phyloP scores from a whole-genome alignment of 2,113 vertebrate species.

The Blennius ocellaris region DNA sequence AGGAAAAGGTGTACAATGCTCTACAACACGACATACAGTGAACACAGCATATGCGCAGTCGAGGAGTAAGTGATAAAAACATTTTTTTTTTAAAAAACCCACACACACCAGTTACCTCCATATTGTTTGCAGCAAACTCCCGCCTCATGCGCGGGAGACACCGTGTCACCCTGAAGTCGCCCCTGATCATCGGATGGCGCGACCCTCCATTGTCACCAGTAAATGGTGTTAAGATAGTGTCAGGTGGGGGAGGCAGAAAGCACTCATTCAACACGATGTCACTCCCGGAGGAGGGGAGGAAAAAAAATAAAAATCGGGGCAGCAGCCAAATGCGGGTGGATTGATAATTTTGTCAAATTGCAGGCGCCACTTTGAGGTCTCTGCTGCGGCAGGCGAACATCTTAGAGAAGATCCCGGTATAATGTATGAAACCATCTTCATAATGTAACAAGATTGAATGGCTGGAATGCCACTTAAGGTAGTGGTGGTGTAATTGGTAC shows the following conservation, averaged over 20 bases:
- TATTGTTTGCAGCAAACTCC: not conserved
- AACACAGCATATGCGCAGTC: no score
- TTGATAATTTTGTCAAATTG: conserved; percentile 75
- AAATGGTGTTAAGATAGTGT: conserved; percentile 53
- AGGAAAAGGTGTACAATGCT: no score
- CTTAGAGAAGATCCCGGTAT: conserved; percentile 54
- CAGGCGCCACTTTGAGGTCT: conserved; percentile 68
- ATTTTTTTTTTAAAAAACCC: no score
- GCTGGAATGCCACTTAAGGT: conserved; percentile 71
- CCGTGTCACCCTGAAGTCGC: not conserved
- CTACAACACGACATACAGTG: no score
- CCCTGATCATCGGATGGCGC: conserved; percentile 4
- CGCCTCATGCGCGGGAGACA: not conserved
- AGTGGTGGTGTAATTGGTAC: conserved; percentile 69
- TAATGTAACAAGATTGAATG: conserved; percentile 76
- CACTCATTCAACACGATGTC: conserved; percentile 40
- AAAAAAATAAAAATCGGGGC: conserved; percentile 48
- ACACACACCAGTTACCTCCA: not conserved
- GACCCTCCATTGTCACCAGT: conserved; percentile 34
- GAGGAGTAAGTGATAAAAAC: no score
- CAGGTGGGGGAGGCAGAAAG: conserved; percentile 32
- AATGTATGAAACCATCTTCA: conserved; percentile 72
- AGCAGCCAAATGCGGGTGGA: conserved; percentile 56
- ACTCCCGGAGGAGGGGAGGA: conserved; percentile 8
- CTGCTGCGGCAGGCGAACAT: conserved; percentile 46